Base-by-base conservation (phyloP, 2,797 vertebrate genomes). In the Spondyliosoma cantharus region DNA sequence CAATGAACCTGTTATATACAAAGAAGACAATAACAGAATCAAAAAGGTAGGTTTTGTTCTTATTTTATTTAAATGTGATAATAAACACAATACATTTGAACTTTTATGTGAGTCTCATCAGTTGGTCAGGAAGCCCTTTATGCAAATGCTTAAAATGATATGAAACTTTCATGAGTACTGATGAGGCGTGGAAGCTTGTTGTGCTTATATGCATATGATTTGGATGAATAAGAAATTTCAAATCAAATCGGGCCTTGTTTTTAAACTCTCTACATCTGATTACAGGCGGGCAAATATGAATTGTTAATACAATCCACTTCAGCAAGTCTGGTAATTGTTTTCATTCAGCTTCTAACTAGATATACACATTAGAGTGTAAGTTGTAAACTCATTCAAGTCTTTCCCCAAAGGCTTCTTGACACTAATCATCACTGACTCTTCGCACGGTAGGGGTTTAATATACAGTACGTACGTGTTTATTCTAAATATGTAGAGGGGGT, bases 1-100 rank as follows among this genome's bases (percentile, higher is more conserved):
- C n/a, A 81, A 70, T 58, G 22, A 71, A 67, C 53, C 12, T 69
- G n/a, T 66, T 64, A 17, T 16, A 66, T 45, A 67, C 2, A 50
- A 45, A 74, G 50, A 53, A 29, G 69, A 25, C 43, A 72, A 63
- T 75, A 5, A 53, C n/a, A 46, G 0, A 24, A 57, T 64, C 19
- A 56, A 62, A 53, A 27, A 8, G 27, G 48, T 22, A 14, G n/a
- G 32, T 14, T 46, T 5, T 16, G 14, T 16, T 46, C 4, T 53
- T 58, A 43, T 32, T 74, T 37, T 48, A 50, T 61, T 62, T 29
- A 17, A 45, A 32, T 72, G 58, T 16, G 46, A 29, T 29, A 7
- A n/a, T 22, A 22, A 53, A 57, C 15, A 53, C 22, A n/a, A 6
- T 4, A 58, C 3, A 37, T 68, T n/a, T 54, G 22, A 53, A 37